Evolutionary conservation across 1,140 invertebrate genomes (phyloP).

Genomic region (Macrostomum lignano): DNA sequence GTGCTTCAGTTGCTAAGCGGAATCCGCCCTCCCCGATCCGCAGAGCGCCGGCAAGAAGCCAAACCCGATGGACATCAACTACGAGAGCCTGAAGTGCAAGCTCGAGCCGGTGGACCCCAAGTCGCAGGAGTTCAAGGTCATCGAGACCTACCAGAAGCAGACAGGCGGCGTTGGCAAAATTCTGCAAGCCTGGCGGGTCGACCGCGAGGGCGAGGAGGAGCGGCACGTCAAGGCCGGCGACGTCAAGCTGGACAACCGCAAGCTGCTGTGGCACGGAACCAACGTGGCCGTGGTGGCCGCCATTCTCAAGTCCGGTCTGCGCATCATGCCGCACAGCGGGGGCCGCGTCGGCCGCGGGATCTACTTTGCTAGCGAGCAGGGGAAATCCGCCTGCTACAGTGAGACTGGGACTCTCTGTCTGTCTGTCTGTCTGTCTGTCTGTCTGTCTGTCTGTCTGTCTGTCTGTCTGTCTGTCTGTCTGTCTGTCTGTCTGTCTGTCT

Average conservation of each 20-base stretch:
- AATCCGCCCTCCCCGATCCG: no score
- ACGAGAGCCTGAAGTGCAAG: constrained; percentile 29
- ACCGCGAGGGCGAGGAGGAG: constrained; percentile 20
- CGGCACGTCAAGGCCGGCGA: constrained; percentile 3
- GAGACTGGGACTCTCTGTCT: constrained; percentile 8
- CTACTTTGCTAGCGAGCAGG: constrained; percentile 29
- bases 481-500: no score
- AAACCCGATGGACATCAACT: constrained; percentile 57
- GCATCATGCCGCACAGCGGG: constrained; percentile 31
- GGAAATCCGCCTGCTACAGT: constrained; percentile 27
- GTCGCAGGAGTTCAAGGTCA: constrained; percentile 18
- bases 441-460: no score
- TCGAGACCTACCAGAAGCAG: constrained; percentile 21
- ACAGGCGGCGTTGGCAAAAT: constrained; percentile 20
- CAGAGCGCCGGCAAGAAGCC: no score
- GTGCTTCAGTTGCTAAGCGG: no score
- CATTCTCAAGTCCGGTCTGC: constrained; percentile 28
- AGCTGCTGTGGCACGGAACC: constrained; percentile 30
- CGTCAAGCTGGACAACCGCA: constrained; percentile 19
- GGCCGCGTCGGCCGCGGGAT: constrained; percentile 29
- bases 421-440: constrained; percentile 9
- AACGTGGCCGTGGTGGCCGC: constrained; percentile 31
- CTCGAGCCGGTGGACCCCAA: constrained; percentile 14
- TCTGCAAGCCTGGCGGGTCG: constrained; percentile 22
- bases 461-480: no score